Evolutionary conservation across 2,797 vertebrate species (phyloP).

Genomic region (Ispidina picta): DNA sequence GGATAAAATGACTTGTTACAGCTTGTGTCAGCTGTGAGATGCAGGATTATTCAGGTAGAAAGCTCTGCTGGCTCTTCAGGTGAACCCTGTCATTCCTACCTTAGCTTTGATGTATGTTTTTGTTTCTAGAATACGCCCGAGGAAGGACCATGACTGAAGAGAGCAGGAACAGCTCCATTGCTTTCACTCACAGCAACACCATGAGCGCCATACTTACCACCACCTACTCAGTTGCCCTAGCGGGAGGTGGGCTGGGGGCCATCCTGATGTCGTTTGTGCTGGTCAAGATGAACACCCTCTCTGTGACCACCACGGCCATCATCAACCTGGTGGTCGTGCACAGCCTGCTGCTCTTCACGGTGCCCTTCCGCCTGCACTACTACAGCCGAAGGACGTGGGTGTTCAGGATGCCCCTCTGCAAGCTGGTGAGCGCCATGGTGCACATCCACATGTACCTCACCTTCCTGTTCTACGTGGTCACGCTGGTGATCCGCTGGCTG

Average conservation of each 20-base stretch:
- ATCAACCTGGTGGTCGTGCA: constrained; percentile 90
- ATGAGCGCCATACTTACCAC: constrained; percentile 17
- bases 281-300: constrained; percentile 82
- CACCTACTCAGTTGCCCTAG: constrained; percentile 76
- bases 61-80: background rate
- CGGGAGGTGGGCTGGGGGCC: constrained; percentile 80
- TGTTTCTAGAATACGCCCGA: background rate
- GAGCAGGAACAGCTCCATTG: background rate
- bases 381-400: constrained; percentile 72
- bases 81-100: background rate
- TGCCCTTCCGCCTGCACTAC: constrained; percentile 91
- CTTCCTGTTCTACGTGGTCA: constrained; percentile 87
- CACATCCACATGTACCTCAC: constrained; percentile 93
- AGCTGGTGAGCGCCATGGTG: constrained; percentile 86
- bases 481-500: constrained; percentile 82
- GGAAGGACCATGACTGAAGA: constrained; percentile 2
- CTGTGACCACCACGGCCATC: constrained; percentile 85
- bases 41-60: background rate
- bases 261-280: constrained; percentile 80
- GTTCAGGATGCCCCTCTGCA: constrained; percentile 75
- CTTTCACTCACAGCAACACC: background rate
- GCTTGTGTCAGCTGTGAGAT: background rate
- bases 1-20: background rate
- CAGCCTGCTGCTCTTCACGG: constrained; percentile 85
- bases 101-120: background rate